phyloP scores from a whole-genome alignment of 1,140 invertebrate species.

The Lasaia peninsularis region DNA sequence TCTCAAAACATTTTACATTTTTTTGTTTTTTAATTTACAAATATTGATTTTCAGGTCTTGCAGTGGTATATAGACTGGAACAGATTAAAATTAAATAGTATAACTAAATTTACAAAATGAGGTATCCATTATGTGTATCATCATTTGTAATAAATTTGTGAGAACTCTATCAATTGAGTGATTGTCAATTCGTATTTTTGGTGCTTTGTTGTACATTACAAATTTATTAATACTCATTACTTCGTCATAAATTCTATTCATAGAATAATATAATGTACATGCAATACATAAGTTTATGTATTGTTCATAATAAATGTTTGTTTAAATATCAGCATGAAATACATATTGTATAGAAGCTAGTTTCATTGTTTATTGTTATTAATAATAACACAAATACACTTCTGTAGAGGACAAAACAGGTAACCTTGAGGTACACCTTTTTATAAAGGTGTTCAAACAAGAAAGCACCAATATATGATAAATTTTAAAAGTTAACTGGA shows the following conservation, averaged over 20 bases:
- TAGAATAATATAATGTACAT: neutral
- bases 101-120: constrained; percentile 1
- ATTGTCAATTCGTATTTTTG: neutral
- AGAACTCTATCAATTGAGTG: neutral
- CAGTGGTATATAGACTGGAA: constrained; percentile 24
- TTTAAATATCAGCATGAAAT: too few relatives aligned
- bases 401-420: neutral
- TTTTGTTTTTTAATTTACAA: neutral
- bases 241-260: neutral
- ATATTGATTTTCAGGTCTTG: neutral
- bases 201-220: neutral
- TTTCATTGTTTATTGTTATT: neutral
- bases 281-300: neutral
- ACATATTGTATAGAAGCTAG: neutral
- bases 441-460: neutral
- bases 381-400: neutral
- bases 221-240: neutral
- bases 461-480: neutral
- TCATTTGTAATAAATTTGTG: constrained; percentile 3
- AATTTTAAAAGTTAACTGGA: neutral
- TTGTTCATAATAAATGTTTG: neutral
- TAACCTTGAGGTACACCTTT: neutral
- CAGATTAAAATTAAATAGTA: neutral
- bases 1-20: too few relatives aligned
- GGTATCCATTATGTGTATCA: constrained; percentile 2